phyloP scores from a whole-genome alignment of 2,113 vertebrate genomes.

The Dromiciops gliroides region DNA sequence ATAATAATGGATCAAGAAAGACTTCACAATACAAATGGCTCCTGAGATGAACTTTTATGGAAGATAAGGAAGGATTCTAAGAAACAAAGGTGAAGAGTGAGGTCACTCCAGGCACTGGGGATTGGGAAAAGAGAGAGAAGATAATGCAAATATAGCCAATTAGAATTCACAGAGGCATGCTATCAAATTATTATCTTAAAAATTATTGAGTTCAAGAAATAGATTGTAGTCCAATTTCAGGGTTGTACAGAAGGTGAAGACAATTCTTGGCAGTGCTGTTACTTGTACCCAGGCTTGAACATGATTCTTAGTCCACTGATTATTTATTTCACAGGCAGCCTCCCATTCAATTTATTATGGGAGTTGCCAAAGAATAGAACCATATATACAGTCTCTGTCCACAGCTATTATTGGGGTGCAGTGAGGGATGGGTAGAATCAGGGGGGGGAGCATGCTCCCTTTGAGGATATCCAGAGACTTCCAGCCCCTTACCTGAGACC shows the following conservation, averaged over 20 bases:
- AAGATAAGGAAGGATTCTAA: background rate
- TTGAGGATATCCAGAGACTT: background rate
- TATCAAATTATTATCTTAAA: background rate
- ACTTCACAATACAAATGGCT: background rate
- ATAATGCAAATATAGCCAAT: background rate
- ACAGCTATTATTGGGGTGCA: background rate
- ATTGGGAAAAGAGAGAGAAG: background rate
- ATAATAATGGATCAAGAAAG: background rate
- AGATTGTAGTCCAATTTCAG: background rate
- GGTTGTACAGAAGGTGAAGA: background rate
- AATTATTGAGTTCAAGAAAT: background rate
- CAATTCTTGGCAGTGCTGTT: background rate
- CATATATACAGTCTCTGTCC: background rate
- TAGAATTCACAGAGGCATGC: background rate
- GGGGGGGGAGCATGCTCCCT: background rate
- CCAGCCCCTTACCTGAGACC: background rate
- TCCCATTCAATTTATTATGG: background rate
- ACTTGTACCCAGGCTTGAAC: background rate
- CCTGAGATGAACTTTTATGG: background rate
- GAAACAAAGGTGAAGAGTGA: background rate
- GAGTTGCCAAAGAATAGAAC: background rate
- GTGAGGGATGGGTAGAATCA: background rate
- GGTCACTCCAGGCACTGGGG: background rate
- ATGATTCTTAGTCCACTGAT: background rate
- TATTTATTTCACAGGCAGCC: background rate